phyloP scores from a whole-genome alignment of 1,140 invertebrate genomes.

The Sitophilus oryzae region DNA sequence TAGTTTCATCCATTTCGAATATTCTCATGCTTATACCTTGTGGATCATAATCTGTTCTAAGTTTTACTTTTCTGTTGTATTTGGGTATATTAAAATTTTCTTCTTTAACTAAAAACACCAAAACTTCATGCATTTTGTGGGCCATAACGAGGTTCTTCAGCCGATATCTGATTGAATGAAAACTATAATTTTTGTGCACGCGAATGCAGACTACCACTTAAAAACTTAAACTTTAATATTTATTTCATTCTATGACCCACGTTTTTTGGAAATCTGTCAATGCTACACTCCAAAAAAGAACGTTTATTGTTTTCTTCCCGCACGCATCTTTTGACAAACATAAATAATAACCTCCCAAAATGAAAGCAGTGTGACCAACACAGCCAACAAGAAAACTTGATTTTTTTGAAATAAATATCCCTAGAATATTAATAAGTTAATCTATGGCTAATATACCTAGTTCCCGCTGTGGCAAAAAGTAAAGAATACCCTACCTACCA shows the following conservation, averaged over 20 bases:
- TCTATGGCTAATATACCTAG: too few relatives aligned
- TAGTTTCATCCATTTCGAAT: conserved; percentile 48
- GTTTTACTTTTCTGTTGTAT: conserved; percentile 61
- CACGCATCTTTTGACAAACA: conserved; percentile 24
- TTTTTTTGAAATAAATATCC: too few relatives aligned
- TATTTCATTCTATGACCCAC: conserved; percentile 20
- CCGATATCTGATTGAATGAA: conserved; percentile 3
- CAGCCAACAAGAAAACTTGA: too few relatives aligned
- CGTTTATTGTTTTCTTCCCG: conserved; percentile 2
- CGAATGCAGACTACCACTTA: conserved; percentile 3
- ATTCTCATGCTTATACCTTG: conserved; percentile 68
- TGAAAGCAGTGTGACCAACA: too few relatives aligned
- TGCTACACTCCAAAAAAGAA: conserved; percentile 1
- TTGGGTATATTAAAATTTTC: conserved; percentile 59
- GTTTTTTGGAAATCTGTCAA: conserved; percentile 23
- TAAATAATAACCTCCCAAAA: too few relatives aligned
- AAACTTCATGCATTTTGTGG: conserved; percentile 57
- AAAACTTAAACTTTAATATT: conserved; percentile 9
- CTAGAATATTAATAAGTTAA: too few relatives aligned
- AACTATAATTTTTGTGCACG: conserved; percentile 7
- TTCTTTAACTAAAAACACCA: conserved; percentile 57
- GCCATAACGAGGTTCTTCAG: conserved; percentile 15
- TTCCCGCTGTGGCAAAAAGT: too few relatives aligned
- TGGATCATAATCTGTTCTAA: conserved; percentile 69
- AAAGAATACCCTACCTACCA: too few relatives aligned